Percentiles rank a stretch among this genome's conserved stretches.
Evolutionary conservation across 2,113 vertebrate genomes (phyloP).

Genomic region (Lethenteron camtschaticum): DNA sequence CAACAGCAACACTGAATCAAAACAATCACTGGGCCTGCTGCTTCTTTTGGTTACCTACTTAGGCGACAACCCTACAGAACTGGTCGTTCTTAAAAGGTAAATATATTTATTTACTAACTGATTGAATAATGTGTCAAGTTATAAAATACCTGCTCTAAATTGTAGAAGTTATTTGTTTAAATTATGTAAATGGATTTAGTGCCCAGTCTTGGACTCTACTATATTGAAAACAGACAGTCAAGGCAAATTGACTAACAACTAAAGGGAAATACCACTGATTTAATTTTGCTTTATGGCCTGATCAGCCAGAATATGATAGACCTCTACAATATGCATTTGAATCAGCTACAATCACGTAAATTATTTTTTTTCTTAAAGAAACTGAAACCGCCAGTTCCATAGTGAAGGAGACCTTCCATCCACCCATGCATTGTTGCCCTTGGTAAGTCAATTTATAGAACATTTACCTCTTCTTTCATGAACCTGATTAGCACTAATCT

Average conservation of each 20-base stretch:
- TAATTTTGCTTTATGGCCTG: too few species aligned
- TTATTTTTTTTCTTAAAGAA: not conserved
- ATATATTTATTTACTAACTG: not conserved
- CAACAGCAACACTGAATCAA: conserved; percentile 4
- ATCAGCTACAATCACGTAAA: conserved; percentile 5
- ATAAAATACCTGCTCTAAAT: not conserved
- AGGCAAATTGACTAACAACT: too few species aligned
- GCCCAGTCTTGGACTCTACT: conserved; percentile 6
- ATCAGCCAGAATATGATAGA: too few species aligned
- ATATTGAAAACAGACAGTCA: conserved; percentile 2
- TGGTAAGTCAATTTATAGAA: too few species aligned
- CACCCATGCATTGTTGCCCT: too few species aligned
- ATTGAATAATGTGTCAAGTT: conserved; percentile 6
- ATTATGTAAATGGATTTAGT: not conserved
- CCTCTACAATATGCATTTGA: conserved; percentile 4
- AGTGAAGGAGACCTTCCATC: not conserved
- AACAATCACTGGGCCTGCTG: not conserved
- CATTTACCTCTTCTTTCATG: too few species aligned
- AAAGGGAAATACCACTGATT: too few species aligned
- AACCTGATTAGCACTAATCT: too few species aligned
- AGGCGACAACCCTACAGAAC: conserved; percentile 2
- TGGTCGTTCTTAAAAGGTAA: conserved; percentile 1
- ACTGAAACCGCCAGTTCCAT: conserved; percentile 3
- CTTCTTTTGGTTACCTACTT: conserved; percentile 6
- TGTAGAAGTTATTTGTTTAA: too few species aligned